phyloP scores from a whole-genome alignment of 2,113 vertebrate species.

The Scartelaos histophorus region DNA sequence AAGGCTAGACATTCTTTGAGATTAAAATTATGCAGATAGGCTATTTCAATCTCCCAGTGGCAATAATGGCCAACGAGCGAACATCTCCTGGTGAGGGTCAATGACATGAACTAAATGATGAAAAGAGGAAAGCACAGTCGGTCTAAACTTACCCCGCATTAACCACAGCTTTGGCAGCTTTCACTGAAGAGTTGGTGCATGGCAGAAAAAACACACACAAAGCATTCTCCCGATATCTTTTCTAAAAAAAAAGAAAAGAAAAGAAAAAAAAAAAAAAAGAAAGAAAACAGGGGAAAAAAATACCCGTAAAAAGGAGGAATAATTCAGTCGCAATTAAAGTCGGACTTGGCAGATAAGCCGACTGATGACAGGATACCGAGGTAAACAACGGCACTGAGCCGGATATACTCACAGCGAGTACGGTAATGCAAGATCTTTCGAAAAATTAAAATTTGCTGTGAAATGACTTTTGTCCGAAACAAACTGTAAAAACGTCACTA shows the following conservation, averaged over 20 bases:
- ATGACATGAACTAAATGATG: background rate
- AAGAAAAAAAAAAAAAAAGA: too few relatives aligned
- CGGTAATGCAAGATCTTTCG: slow-evolving; percentile 16
- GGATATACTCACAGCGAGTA: slow-evolving; percentile 52
- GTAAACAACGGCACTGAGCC: slow-evolving; percentile 68
- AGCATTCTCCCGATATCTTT: slow-evolving; percentile 55
- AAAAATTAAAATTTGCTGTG: slow-evolving; percentile 17
- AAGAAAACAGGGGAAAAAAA: slow-evolving; percentile 47
- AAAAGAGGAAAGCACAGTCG: background rate
- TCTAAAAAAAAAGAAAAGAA: slow-evolving; percentile 28
- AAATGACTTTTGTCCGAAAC: slow-evolving; percentile 31
- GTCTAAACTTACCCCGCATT: slow-evolving; percentile 65
- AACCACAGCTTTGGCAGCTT: slow-evolving; percentile 74
- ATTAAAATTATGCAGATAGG: background rate
- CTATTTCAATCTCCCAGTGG: background rate
- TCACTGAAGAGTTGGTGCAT: slow-evolving; percentile 65
- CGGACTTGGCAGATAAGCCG: slow-evolving; percentile 54
- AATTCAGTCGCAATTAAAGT: slow-evolving; percentile 67
- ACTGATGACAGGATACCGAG: slow-evolving; percentile 61
- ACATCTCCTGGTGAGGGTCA: background rate
- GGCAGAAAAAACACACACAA: slow-evolving; percentile 57
- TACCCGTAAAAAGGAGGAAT: slow-evolving; percentile 80
- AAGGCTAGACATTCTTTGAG: background rate
- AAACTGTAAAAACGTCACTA: slow-evolving; percentile 48
- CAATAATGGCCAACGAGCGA: too few relatives aligned